phyloP scores from a whole-genome alignment of 2,113 vertebrate genomes.

The Vanacampus margaritifer region DNA sequence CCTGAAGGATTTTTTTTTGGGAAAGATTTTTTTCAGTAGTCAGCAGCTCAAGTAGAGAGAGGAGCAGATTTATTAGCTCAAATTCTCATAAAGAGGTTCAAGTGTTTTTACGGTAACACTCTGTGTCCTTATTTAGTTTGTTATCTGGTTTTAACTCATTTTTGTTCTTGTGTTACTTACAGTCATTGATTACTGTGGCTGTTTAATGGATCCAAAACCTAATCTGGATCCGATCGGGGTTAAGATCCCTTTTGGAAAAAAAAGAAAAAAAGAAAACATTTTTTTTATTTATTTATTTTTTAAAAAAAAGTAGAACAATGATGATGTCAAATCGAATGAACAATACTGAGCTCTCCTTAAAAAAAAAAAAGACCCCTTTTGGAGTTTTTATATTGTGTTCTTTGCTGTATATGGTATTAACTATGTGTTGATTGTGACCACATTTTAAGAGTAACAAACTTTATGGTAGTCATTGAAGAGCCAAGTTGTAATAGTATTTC shows the following conservation, averaged over 20 bases:
- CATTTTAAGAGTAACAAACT: too few species aligned
- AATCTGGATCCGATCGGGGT: not conserved
- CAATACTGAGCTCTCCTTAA: too few species aligned
- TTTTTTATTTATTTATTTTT: too few species aligned
- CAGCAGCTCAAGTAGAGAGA: constrained; percentile 23
- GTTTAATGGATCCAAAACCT: not conserved
- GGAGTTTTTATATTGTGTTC: not conserved
- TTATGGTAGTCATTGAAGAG: too few species aligned
- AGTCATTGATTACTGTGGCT: not conserved
- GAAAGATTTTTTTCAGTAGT: constrained; percentile 26
- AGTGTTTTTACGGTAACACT: constrained; percentile 15
- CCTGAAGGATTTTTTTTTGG: constrained; percentile 29
- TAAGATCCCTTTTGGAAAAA: not conserved
- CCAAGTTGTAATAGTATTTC: too few species aligned
- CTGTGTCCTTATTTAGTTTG: constrained; percentile 22
- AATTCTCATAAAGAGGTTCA: constrained; percentile 18
- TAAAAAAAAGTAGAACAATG: too few species aligned
- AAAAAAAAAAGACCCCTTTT: not conserved
- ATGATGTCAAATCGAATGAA: too few species aligned
- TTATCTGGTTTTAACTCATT: constrained; percentile 9
- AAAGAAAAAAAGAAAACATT: too few species aligned
- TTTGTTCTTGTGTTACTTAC: constrained; percentile 2
- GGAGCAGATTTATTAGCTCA: constrained; percentile 32
- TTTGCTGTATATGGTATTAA: not conserved
- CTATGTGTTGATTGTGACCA: too few species aligned